Base-by-base conservation (phyloP, 2,113 vertebrate genomes). In the Salvelinus sp. region DNA sequence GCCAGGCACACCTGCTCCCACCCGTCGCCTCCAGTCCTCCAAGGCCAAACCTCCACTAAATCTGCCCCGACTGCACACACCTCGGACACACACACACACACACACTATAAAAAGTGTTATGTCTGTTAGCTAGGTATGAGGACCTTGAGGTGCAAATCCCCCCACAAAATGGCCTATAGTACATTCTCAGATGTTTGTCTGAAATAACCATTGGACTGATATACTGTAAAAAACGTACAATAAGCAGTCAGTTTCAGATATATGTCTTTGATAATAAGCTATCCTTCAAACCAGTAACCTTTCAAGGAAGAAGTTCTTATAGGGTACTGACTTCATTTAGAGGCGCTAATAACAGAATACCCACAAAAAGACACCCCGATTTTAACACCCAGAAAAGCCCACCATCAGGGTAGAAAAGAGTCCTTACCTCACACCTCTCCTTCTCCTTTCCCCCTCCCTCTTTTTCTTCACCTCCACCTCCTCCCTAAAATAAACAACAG, bases 41-140 rank as follows among this genome's bases (percentile, higher is more conserved):
- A 87, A 83, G 91, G 91, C 83, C 79, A 85, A 85, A 88, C 68
- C 77, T 74, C 76, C 82, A 69, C 83, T 89, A 91, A 85, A 90
- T 60, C 75, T 62, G 47, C 67, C 38, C 65, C 67, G 77, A 80
- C 78, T 79, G 54, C 69, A 67, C 38, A 30, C 76, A 73, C 75
- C 72, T 70, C 50, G 13, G n/a, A 33, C 28, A 33, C 25, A 22
- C 54, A 30, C 44, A 60, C 23, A n/a, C n/a, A n/a, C 70, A 30
- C 54, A 60, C 70, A 58, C 7, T 68, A 20, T 18, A 22, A 68
- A 44, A 44, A 1, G 66, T 68, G 30, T 44, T 68, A n/a, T 13
- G 18, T 20, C 6, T 44, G 33, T n/a, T 44, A 20, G 38, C 66
- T 44, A 30, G 30, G 30, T 20, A 30, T 28, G 66, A 44, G 66